A percentile compares a stretch with the other conserved stretches of the same genome.
Conservation (phyloP, 2,888 invertebrate genomes). For the Apotomis betuletana region DNA sequence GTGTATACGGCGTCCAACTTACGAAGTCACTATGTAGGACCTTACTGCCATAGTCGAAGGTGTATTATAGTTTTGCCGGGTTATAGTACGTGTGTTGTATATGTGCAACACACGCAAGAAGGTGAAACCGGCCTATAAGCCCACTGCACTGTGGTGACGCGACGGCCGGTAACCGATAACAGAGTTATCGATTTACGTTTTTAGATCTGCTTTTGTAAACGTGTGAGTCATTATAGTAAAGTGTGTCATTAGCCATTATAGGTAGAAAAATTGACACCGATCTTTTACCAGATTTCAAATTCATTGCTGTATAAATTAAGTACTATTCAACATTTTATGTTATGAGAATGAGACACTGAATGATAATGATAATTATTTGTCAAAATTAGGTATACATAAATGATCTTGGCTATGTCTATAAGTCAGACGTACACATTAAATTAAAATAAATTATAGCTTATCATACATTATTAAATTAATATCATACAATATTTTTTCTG, state of each 20-base stretch:
- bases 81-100: background rate
- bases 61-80: background rate
- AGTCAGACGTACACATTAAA: no score
- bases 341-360: no score
- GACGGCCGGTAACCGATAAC: slow-evolving; percentile 29
- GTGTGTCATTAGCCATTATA: background rate
- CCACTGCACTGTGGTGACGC: slow-evolving; percentile 39
- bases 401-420: no score
- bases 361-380: no score
- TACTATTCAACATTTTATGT: no score
- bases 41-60: background rate
- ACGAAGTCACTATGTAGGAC: background rate
- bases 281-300: no score
- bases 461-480: no score
- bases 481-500: no score
- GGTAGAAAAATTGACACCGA: background rate
- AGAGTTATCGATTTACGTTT: slow-evolving; percentile 26
- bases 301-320: no score
- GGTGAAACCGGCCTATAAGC: slow-evolving; percentile 39
- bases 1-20: background rate
- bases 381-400: no score
- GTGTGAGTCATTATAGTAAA: slow-evolving; percentile 18
- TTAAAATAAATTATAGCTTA: no score
- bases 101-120: slow-evolving; percentile 32
- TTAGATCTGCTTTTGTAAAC: slow-evolving; percentile 21